phyloP scores from a whole-genome alignment of 1,140 invertebrate species.

The Ceratosolen solmsi region DNA sequence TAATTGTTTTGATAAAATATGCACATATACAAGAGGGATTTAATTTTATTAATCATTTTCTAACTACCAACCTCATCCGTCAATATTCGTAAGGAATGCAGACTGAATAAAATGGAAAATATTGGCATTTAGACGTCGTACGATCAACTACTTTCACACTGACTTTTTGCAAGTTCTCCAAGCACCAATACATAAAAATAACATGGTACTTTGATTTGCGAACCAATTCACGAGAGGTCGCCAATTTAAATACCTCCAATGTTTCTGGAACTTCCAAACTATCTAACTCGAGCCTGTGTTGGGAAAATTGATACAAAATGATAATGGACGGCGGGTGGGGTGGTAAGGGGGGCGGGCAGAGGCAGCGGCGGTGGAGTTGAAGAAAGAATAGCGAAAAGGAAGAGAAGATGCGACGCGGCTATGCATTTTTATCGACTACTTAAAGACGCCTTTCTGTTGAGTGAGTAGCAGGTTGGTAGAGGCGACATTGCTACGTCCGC shows the following conservation, averaged over 20 bases:
- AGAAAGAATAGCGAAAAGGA: not conserved
- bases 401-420: conserved; percentile 49
- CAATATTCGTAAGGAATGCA: no score
- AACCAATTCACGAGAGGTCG: not conserved
- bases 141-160: no score
- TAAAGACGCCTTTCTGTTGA: conserved; percentile 49
- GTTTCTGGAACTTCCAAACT: conserved; percentile 14
- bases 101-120: no score
- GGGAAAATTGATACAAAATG: not conserved
- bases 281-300: not conserved
- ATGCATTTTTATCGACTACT: conserved; percentile 70
- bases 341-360: conserved; percentile 11
- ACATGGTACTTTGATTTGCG: conserved; percentile 29
- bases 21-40: no score
- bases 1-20: no score
- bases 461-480: not conserved
- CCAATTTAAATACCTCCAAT: conserved; percentile 24
- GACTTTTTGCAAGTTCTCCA: not conserved
- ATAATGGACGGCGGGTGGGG: no score
- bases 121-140: no score
- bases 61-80: no score
- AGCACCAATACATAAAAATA: not conserved
- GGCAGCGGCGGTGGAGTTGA: not conserved
- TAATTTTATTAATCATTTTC: no score
- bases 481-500: not conserved